Evolutionary conservation across 2,797 vertebrate genomes (phyloP).

Genomic region (Pyrocephalus nanus): DNA sequence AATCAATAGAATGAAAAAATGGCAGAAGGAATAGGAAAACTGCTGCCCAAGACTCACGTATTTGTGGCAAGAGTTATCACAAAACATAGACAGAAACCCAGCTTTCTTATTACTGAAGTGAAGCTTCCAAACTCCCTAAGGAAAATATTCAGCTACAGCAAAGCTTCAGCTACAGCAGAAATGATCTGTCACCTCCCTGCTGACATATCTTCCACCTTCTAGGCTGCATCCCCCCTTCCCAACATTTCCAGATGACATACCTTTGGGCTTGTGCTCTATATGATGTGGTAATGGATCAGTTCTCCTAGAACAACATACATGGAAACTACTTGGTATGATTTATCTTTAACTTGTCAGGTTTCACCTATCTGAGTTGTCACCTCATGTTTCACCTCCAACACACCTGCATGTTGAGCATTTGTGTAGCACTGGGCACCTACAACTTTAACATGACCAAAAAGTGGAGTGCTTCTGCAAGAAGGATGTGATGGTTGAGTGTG

Average conservation of each 20-base stretch:
- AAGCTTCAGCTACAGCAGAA: neutral
- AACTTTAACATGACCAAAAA: neutral
- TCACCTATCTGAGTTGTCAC: neutral
- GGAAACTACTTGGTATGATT: neutral
- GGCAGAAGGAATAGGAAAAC: neutral
- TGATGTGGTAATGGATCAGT: neutral
- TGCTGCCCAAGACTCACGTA: rapidly evolving
- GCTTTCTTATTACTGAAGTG: neutral
- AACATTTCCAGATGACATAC: neutral
- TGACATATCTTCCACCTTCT: neutral
- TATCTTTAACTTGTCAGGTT: neutral
- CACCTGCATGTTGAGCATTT: neutral
- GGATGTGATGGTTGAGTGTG: neutral
- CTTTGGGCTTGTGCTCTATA: neutral
- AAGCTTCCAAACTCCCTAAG: neutral
- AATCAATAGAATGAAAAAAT: neutral
- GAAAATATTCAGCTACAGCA: neutral
- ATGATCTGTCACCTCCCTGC: neutral
- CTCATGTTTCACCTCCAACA: neutral
- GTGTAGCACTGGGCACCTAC: rapidly evolving
- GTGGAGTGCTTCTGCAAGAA: neutral
- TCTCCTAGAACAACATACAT: neutral
- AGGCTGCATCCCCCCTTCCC: neutral
- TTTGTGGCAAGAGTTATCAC: neutral
- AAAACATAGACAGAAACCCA: neutral